Percentiles rank a stretch among this genome's conserved stretches.
Evolutionary conservation across 2,888 invertebrate species (phyloP).

Genomic region (Agelastica alni): DNA sequence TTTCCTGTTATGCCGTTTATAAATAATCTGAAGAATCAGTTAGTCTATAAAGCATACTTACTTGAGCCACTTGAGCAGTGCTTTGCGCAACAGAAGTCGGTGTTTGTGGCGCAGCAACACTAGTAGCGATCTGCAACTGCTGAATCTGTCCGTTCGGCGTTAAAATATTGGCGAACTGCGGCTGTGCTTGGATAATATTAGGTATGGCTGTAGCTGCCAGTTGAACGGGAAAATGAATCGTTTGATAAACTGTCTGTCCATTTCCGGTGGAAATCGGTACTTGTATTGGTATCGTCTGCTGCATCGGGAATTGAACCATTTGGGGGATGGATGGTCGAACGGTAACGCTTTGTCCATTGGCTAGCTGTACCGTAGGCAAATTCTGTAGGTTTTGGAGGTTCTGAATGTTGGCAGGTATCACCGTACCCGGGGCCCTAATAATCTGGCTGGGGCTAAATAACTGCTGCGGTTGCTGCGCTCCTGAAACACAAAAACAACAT

Average conservation of each 20-base stretch:
- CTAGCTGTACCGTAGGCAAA: conserved; percentile 65
- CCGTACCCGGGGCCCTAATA: conserved; percentile 72
- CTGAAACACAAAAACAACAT: no score
- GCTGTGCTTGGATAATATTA: conserved; percentile 56
- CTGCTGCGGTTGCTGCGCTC: conserved; percentile 61
- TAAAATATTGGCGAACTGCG: conserved; percentile 63
- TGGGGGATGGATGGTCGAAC: conserved; percentile 60
- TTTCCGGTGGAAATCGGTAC: conserved; percentile 82
- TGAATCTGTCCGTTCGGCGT: conserved; percentile 89
- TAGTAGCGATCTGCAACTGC: conserved; percentile 74
- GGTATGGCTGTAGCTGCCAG: conserved; percentile 67
- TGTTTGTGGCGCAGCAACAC: conserved; percentile 55
- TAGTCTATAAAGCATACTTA: not conserved
- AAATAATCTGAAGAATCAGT: no score
- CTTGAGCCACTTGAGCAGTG: conserved; percentile 28
- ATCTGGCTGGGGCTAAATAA: conserved; percentile 70
- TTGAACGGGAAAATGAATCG: conserved; percentile 91
- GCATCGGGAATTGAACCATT: conserved; percentile 68
- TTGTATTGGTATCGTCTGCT: conserved; percentile 86
- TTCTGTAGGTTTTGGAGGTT: conserved; percentile 71
- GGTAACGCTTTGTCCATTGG: conserved; percentile 72
- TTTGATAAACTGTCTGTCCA: conserved; percentile 94
- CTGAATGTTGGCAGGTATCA: conserved; percentile 72
- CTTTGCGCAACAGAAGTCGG: conserved; percentile 57
- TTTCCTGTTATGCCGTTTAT: no score